Evolutionary conservation across 1,140 invertebrate genomes (phyloP).

Genomic region (Brachionus plicatilis): DNA sequence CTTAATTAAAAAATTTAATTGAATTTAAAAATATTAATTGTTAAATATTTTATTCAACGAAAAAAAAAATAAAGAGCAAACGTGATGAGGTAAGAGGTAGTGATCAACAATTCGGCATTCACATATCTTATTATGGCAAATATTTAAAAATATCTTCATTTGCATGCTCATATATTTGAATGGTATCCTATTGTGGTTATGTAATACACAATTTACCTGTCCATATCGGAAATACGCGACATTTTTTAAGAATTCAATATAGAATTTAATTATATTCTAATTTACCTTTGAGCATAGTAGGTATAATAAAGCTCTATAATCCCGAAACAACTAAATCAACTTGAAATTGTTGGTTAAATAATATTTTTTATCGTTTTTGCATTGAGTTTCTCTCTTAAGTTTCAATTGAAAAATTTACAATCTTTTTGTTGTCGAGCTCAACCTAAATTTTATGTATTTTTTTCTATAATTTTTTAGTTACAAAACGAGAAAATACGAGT

Average conservation of each 20-base stretch:
- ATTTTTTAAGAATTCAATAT: not conserved
- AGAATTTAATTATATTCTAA: constrained; percentile 7
- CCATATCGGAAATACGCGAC: not conserved
- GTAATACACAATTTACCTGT: constrained; percentile 5
- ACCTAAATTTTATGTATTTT: constrained; percentile 30
- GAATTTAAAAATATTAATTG: not conserved
- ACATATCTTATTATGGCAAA: not conserved
- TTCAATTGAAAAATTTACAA: not conserved
- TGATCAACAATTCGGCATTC: not conserved
- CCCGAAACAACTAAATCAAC: constrained; percentile 5
- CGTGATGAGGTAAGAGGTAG: not conserved
- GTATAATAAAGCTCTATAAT: constrained; percentile 8
- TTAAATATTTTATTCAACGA: not conserved
- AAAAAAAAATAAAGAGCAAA: not conserved
- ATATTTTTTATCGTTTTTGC: not conserved
- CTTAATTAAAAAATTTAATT: constrained; percentile 11
- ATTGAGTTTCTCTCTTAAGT: not conserved
- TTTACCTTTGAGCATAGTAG: not conserved
- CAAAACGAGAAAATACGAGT: constrained; percentile 8
- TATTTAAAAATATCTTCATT: not conserved
- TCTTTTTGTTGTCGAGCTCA: constrained; percentile 19
- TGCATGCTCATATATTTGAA: not conserved
- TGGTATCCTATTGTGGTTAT: not conserved
- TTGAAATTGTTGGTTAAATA: constrained; percentile 18
- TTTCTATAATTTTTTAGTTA: constrained; percentile 16